A percentile compares a stretch with the other conserved stretches of the same genome.
Evolutionary conservation across 2,113 vertebrate species (phyloP).

Genomic region (Oryctolagus cuniculus): mOryCun1.1 NC_091451.1:5776001-5776500

Average conservation of each 20-base stretch:
- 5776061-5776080: background rate
- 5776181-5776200: conserved; percentile 17
- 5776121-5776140: conserved; percentile 12
- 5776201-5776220: background rate
- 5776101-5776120: conserved; percentile 23
- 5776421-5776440: no score
- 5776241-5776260: background rate
- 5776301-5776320: background rate
- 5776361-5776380: background rate
- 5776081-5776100: conserved; percentile 1
- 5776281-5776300: background rate
- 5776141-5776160: background rate
- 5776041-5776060: background rate
- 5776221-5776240: background rate
- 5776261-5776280: background rate
- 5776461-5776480: no score
- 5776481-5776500: no score
- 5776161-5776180: background rate
- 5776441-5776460: no score
- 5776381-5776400: background rate
- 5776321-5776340: background rate
- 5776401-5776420: background rate
- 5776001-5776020: no score
- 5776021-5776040: no score
- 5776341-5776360: background rate